A percentile compares a stretch with the other conserved stretches of the same genome.
phyloP scores from a whole-genome alignment of 1,140 invertebrate genomes.

The Bicyclus anynana region DNA sequence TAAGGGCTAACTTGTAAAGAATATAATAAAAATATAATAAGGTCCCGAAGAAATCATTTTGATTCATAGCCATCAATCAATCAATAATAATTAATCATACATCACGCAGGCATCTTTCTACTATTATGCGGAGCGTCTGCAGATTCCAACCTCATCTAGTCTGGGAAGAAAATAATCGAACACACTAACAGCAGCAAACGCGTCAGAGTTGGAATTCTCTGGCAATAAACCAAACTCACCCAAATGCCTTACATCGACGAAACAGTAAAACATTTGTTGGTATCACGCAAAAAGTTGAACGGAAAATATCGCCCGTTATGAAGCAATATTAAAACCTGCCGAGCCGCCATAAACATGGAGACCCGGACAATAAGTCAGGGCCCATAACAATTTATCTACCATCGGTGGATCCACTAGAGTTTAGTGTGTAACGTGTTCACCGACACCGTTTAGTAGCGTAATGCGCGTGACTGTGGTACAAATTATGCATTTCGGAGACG shows the following conservation, averaged over 20 bases:
- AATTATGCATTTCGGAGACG: conserved; percentile 74
- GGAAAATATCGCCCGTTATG: conserved; percentile 42
- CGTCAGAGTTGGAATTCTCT: too few species aligned
- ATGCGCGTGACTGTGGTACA: conserved; percentile 70
- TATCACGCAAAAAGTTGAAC: neutral
- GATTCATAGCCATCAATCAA: too few species aligned
- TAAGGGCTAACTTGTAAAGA: too few species aligned
- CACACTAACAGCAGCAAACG: too few species aligned
- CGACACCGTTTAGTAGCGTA: conserved; percentile 72
- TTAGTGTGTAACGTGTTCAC: conserved; percentile 73
- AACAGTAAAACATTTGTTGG: neutral
- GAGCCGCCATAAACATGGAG: conserved; percentile 54
- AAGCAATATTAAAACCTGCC: conserved; percentile 62
- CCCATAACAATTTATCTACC: conserved; percentile 74
- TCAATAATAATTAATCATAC: too few species aligned
- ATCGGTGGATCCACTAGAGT: conserved; percentile 44
- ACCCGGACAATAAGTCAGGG: conserved; percentile 64
- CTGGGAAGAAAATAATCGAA: too few species aligned
- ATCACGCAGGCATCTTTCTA: too few species aligned
- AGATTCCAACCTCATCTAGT: too few species aligned
- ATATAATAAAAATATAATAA: too few species aligned
- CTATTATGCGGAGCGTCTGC: too few species aligned
- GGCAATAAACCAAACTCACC: neutral
- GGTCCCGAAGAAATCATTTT: too few species aligned
- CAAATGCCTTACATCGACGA: neutral